Evolutionary conservation across 2,888 invertebrate species (phyloP).

Genomic region (Hypomecis punctinalis): DNA sequence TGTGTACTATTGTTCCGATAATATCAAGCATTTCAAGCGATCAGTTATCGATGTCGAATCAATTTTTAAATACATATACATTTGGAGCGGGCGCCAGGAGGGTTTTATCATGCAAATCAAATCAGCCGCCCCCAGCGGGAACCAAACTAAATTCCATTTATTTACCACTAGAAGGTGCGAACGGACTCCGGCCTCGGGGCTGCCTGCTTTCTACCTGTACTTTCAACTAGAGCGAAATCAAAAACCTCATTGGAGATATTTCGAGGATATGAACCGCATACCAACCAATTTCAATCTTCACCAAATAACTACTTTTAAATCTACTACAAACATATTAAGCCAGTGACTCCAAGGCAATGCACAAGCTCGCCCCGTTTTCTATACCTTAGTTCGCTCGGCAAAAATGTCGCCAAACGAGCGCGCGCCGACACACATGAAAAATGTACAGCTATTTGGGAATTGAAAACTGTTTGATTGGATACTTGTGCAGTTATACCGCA

Average conservation of each 20-base stretch:
- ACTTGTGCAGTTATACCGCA: slow-evolving; percentile 25
- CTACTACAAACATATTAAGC: too few relatives aligned
- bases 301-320: too few relatives aligned
- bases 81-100: slow-evolving; percentile 2
- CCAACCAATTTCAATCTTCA: too few relatives aligned
- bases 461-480: slow-evolving; percentile 40
- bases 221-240: too few relatives aligned
- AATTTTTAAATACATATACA: slow-evolving; percentile 16
- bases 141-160: slow-evolving; percentile 32
- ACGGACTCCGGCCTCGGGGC: slow-evolving; percentile 4
- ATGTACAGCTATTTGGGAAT: slow-evolving; percentile 35
- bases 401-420: slow-evolving; percentile 29
- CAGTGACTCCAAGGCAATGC: too few relatives aligned
- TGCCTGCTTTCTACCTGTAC: too few relatives aligned
- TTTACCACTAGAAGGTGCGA: slow-evolving; percentile 26
- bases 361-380: background rate
- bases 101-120: slow-evolving; percentile 33
- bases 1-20: too few relatives aligned
- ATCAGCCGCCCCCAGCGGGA: slow-evolving; percentile 18
- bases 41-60: slow-evolving; percentile 9
- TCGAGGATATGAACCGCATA: too few relatives aligned
- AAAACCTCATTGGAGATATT: too few relatives aligned
- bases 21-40: too few relatives aligned
- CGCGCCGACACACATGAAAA: slow-evolving; percentile 25
- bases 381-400: slow-evolving; percentile 18